Percentiles rank a stretch among this genome's conserved stretches.
Evolutionary conservation across 2,113 vertebrate genomes (phyloP).

Genomic region (Cephalopholis sonnerati): DNA sequence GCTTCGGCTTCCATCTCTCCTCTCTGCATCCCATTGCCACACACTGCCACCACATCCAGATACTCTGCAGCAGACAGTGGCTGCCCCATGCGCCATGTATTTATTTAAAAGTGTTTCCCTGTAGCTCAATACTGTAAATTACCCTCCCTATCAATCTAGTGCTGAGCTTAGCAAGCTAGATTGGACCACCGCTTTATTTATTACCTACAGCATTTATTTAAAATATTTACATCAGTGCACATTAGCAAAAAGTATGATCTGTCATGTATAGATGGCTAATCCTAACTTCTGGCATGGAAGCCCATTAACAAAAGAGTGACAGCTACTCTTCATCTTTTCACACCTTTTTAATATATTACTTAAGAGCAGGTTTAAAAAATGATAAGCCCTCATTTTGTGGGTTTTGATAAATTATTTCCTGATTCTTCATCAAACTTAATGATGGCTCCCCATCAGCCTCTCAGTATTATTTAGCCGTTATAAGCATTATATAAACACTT

Average conservation of each 20-base stretch:
- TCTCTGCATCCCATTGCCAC: slow-evolving; percentile 1
- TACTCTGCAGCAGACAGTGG: slow-evolving; percentile 21
- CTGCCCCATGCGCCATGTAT: slow-evolving; percentile 27
- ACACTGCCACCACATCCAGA: slow-evolving; percentile 8
- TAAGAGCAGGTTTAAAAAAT: neutral
- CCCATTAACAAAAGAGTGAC: slow-evolving; percentile 31
- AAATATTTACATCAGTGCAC: slow-evolving; percentile 59
- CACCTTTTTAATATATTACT: neutral
- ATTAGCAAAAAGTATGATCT: slow-evolving; percentile 50
- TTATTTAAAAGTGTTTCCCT: slow-evolving; percentile 56
- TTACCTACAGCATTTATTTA: slow-evolving; percentile 55
- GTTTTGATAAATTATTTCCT: neutral
- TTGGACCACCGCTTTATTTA: slow-evolving; percentile 46
- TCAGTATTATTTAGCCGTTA: neutral
- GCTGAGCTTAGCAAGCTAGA: slow-evolving; percentile 46
- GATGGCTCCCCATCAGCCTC: neutral
- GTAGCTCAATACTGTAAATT: slow-evolving; percentile 54
- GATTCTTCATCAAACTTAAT: neutral
- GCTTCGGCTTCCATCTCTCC: neutral
- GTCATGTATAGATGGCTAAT: slow-evolving; percentile 33
- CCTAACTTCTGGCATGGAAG: slow-evolving; percentile 8
- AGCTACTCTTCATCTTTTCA: slow-evolving; percentile 38
- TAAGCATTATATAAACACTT: neutral
- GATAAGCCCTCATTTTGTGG: neutral
- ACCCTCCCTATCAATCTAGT: slow-evolving; percentile 40